Evolutionary conservation across 1,140 invertebrate species (phyloP).

Genomic region (Scaptomyza montana): DNA sequence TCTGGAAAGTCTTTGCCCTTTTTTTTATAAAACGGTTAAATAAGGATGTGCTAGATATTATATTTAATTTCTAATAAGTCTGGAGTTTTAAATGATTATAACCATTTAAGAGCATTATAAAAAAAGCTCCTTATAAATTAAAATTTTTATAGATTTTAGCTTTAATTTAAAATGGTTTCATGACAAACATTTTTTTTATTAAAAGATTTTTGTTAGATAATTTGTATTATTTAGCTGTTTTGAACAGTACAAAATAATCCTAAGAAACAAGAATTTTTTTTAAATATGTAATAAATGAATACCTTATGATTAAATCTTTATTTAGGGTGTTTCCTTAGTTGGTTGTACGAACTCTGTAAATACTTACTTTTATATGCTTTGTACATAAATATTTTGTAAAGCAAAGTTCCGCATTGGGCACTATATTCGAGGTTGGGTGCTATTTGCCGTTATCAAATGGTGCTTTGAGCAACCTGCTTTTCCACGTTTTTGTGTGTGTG

Average conservation of each 20-base stretch:
- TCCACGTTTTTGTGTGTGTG: constrained; percentile 44
- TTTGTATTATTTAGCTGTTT: no score
- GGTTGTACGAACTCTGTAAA: not conserved
- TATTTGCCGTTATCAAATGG: constrained; percentile 63
- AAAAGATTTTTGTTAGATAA: no score
- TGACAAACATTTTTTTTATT: no score
- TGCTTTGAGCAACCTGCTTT: constrained; percentile 41
- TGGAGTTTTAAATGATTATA: no score
- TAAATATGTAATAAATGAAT: no score
- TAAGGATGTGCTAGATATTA: not conserved
- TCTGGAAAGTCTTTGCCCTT: not conserved
- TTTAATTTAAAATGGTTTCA: no score
- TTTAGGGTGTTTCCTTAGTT: not conserved
- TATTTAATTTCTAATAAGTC: no score
- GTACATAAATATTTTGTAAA: constrained; percentile 35
- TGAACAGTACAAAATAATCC: no score
- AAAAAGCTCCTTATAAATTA: no score
- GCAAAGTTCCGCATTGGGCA: constrained; percentile 58
- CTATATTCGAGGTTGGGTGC: constrained; percentile 37
- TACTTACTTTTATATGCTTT: constrained; percentile 12
- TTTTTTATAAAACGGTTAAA: not conserved
- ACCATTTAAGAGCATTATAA: no score
- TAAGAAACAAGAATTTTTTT: no score
- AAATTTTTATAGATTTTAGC: no score
- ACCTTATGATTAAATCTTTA: not conserved